These are phyloP conservation scores for Clarias magur DNA, from an alignment of 2,113 vertebrate species.

Conservation along the genomic window DNA sequence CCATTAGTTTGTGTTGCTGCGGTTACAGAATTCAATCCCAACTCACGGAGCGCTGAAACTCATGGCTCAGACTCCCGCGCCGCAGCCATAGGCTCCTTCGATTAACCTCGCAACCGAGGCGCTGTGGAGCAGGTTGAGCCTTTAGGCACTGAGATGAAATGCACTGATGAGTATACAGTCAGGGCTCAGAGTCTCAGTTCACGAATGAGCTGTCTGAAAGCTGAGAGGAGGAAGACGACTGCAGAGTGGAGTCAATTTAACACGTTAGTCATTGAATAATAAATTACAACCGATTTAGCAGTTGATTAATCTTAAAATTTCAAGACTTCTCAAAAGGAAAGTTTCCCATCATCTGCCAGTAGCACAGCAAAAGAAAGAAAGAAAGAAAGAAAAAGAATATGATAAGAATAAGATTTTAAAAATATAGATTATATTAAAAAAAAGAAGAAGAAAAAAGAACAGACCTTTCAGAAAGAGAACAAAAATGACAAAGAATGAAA, in stretches of 20 bases:
- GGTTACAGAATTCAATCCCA: neutral
- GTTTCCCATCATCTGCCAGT: neutral
- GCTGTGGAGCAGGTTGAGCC: neutral
- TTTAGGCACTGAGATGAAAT: neutral
- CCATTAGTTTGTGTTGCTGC: neutral
- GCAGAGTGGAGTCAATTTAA: neutral
- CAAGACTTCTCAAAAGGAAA: neutral
- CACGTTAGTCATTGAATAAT: neutral
- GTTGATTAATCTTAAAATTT: no score
- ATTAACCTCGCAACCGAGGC: neutral
- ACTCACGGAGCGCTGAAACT: neutral
- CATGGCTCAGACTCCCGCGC: neutral
- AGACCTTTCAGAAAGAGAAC: no score
- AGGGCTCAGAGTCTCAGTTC: neutral
- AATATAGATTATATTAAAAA: no score
- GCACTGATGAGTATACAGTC: constrained; percentile 2
- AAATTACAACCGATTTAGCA: no score
- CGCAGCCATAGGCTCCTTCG: neutral
- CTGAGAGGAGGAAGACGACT: neutral
- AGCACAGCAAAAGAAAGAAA: neutral
- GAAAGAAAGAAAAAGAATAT: neutral
- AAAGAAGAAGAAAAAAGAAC: neutral
- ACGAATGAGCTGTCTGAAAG: neutral
- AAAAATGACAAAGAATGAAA: no score
- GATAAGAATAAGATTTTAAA: no score